Base-by-base conservation (phyloP, 30 jellyfish, hydroid and myxozoan species). In the Hydractinia symbiolongicarpus region DNA sequence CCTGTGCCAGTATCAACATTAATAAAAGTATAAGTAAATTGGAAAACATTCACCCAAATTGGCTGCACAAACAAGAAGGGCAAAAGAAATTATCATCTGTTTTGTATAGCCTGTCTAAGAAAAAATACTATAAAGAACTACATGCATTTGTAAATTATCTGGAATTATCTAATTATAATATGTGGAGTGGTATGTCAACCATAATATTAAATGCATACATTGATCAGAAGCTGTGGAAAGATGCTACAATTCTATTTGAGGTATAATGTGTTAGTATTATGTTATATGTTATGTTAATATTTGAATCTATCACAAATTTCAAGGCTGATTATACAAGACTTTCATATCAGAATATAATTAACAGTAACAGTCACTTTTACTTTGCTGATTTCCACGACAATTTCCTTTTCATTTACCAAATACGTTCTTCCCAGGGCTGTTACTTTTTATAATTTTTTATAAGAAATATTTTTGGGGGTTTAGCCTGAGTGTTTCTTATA, bases 211-310 rank as follows among this genome's bases (percentile, higher is more conserved):
- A 64, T 9, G 74, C 74, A n/a, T 64, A 64, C 17, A 64, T 13
- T 64, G 74, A 64, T n/a, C 74, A n/a, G 17, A 64, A 64, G 74
- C 19, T 64, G 74, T 64, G 74, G 74, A 13, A 64, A n/a, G 74
- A 64, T 6, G 74, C 74, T n/a, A 51, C 40, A 7, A 2, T 51
- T 64, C 74, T n/a, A n/a, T 64, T 64, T 64, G 74, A 64, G 74
- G 74, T 64, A 64, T 15, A 50, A 62, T 57, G n/a, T 57, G 68
- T 10, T n/a, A 57, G n/a, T n/a, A 9, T 57, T 57, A 10, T 57
- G 68, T 57, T 57, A 9, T 57, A n/a, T n/a, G n/a, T n/a, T n/a
- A n/a, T n/a, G 44, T 30, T 30, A 30, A 30, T 30, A 30, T 30
- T 30, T 30, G 44, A 30, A 30, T 30, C 2, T 30, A 30, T 30